Conservation (phyloP, 1,140 invertebrate genomes). For the Aphaenogaster ashmeadi region DNA sequence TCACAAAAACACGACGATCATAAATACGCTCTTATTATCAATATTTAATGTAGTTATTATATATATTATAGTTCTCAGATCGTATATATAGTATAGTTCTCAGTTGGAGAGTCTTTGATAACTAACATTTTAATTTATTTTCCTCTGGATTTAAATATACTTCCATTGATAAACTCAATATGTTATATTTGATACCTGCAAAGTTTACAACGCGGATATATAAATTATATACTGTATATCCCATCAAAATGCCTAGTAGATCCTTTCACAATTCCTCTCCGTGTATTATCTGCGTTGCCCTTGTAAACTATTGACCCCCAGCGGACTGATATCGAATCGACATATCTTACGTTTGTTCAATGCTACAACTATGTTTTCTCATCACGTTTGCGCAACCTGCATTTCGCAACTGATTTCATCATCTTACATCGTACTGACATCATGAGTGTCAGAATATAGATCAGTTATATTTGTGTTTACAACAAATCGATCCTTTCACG, state of each 20-base stretch:
- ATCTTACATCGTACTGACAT: slow-evolving; percentile 60
- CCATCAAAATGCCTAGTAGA: slow-evolving; percentile 62
- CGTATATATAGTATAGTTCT: no score
- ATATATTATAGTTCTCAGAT: slow-evolving; percentile 6
- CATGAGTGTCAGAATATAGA: slow-evolving; percentile 16
- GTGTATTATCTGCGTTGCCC: slow-evolving; percentile 79
- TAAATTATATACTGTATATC: slow-evolving; percentile 58
- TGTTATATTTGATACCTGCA: neutral
- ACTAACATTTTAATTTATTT: slow-evolving; percentile 11
- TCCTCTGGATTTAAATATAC: neutral
- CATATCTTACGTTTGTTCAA: slow-evolving; percentile 56
- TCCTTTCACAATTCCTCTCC: slow-evolving; percentile 77
- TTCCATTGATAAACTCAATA: neutral
- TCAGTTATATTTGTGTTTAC: slow-evolving; percentile 60
- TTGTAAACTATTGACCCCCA: slow-evolving; percentile 83
- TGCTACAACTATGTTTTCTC: slow-evolving; percentile 63
- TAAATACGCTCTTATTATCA: neutral
- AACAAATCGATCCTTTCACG: slow-evolving; percentile 34
- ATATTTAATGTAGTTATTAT: neutral
- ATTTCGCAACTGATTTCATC: slow-evolving; percentile 80
- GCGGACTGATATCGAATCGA: slow-evolving; percentile 67
- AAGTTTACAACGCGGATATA: neutral
- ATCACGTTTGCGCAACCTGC: slow-evolving; percentile 65
- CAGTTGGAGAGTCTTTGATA: neutral
- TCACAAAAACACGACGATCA: neutral